Evolutionary conservation across 2,888 invertebrate genomes (phyloP).

Genomic region (Zeuzera pyrina): DNA sequence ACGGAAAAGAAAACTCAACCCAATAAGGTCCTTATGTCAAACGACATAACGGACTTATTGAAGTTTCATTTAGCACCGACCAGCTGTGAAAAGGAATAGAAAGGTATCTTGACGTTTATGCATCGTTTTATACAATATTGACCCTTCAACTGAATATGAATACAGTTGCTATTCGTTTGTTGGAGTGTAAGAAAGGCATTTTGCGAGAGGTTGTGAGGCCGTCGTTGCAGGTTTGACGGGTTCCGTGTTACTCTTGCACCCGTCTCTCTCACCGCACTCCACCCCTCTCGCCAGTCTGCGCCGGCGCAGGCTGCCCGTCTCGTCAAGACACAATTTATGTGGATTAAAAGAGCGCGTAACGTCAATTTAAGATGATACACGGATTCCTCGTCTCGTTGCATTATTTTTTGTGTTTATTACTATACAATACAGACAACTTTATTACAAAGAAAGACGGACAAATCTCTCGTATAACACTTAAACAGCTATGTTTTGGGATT

Average conservation of each 20-base stretch:
- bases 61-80: neutral
- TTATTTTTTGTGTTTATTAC: too few relatives aligned
- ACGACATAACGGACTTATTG: neutral
- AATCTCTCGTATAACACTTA: too few relatives aligned
- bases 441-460: too few relatives aligned
- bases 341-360: slow-evolving; percentile 18
- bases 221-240: slow-evolving; percentile 62
- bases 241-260: slow-evolving; percentile 57
- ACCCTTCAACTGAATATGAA: too few relatives aligned
- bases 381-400: neutral
- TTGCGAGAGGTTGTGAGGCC: slow-evolving; percentile 42
- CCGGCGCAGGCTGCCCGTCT: slow-evolving; percentile 23
- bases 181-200: slow-evolving; percentile 44
- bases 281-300: slow-evolving; percentile 30
- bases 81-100: too few relatives aligned
- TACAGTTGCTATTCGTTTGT: too few relatives aligned
- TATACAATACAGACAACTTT: too few relatives aligned
- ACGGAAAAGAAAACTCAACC: neutral
- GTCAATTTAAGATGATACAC: slow-evolving; percentile 9
- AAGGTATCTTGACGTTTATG: too few relatives aligned
- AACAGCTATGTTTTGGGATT: too few relatives aligned
- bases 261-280: slow-evolving; percentile 24
- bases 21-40: neutral
- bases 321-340: slow-evolving; percentile 24
- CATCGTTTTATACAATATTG: too few relatives aligned